Percentiles rank a stretch among this genome's conserved stretches.
These are phyloP conservation scores for Mustelus asterias DNA, from an alignment of 2,113 vertebrate genomes.

Conservation along the genomic window DNA sequence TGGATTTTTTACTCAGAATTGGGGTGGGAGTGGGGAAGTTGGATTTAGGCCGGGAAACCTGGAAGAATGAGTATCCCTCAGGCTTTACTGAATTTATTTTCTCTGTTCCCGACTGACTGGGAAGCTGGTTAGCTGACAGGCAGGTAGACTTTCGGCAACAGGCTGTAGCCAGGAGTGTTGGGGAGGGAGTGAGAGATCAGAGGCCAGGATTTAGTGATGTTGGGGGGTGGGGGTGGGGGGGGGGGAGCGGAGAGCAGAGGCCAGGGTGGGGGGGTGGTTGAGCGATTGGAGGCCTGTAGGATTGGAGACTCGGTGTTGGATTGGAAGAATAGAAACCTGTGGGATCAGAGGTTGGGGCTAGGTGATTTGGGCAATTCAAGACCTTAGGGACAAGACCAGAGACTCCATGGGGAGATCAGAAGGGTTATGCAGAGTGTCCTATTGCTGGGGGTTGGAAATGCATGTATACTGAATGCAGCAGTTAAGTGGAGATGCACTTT, in stretches of 20 bases:
- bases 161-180: not conserved
- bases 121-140: not conserved
- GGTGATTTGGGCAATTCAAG: not conserved
- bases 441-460: not conserved
- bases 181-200: not conserved
- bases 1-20: not conserved
- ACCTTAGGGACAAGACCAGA: not conserved
- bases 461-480: too few species aligned
- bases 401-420: not conserved
- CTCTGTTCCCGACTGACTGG: not conserved
- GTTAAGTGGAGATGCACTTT: too few species aligned
- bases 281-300: too few species aligned
- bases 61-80: not conserved
- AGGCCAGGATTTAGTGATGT: not conserved
- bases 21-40: not conserved
- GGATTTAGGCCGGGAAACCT: not conserved
- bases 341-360: not conserved
- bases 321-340: not conserved
- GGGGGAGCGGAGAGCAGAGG: too few species aligned
- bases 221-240: too few species aligned
- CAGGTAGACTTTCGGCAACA: not conserved
- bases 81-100: not conserved
- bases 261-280: too few species aligned
- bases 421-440: not conserved
- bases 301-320: too few species aligned